These are phyloP conservation scores for Drosophila tanythrix DNA, from an alignment of 2,888 invertebrate species.

Conservation along the genomic window DNA sequence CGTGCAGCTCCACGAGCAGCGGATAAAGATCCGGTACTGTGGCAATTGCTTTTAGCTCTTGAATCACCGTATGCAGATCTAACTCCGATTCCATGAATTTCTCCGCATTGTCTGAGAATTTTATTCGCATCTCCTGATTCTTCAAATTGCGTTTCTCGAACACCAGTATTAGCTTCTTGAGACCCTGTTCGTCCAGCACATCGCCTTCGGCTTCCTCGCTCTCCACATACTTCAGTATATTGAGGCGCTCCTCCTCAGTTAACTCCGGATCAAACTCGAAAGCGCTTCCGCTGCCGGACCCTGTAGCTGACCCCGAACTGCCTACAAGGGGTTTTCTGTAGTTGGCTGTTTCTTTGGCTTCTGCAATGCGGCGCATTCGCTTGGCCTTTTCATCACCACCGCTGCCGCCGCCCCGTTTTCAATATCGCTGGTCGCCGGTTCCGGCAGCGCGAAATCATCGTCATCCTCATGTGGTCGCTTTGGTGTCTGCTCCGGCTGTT, in stretches of 20 bases:
- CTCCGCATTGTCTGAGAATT: slow-evolving; percentile 98
- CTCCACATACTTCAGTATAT: slow-evolving; percentile 93
- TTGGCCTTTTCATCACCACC: slow-evolving; percentile 86
- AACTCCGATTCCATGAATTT: slow-evolving; percentile 99
- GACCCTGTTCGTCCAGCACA: slow-evolving; percentile 92
- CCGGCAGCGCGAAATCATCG: slow-evolving; percentile 88
- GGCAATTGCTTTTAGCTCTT: slow-evolving; percentile 95
- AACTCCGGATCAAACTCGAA: slow-evolving; percentile 85
- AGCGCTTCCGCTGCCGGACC: slow-evolving; percentile 77
- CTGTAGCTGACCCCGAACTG: slow-evolving; percentile 20
- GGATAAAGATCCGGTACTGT: slow-evolving; percentile 98
- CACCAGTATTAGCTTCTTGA: slow-evolving; percentile 94
- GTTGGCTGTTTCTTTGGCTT: slow-evolving; percentile 86
- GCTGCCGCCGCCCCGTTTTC: slow-evolving; percentile 67
- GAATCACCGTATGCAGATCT: slow-evolving; percentile 94
- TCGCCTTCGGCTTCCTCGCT: slow-evolving; percentile 93
- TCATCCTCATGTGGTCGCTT: slow-evolving; percentile 88
- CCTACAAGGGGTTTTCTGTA: slow-evolving; percentile 80
- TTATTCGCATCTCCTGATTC: slow-evolving; percentile 99
- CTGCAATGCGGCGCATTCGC: slow-evolving; percentile 88
- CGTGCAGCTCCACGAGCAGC: slow-evolving; percentile 94
- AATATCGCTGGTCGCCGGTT: slow-evolving; percentile 70
- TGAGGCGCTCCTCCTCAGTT: slow-evolving; percentile 90
- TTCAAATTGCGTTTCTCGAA: slow-evolving; percentile 97
- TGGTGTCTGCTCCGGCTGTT: slow-evolving; percentile 92